Conservation (phyloP, 2,113 vertebrate species). For the Phycodurus eques region DNA sequence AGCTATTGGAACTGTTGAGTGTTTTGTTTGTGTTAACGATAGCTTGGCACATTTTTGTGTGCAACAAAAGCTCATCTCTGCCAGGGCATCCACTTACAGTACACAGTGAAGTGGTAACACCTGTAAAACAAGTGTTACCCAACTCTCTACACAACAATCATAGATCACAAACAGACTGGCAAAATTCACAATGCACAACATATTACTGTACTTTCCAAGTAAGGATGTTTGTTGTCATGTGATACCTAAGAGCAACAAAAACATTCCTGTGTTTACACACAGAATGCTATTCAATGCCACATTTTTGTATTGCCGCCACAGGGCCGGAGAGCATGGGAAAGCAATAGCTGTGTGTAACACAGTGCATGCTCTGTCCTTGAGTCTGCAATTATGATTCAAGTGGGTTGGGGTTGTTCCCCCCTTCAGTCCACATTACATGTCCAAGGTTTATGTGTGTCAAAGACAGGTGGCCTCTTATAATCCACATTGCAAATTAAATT, state of each 20-base stretch:
- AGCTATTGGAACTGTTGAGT: not conserved
- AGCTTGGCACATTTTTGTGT: conserved; percentile 41
- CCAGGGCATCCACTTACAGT: conserved; percentile 25
- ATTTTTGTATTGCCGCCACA: conserved; percentile 52
- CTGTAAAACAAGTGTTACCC: conserved; percentile 58
- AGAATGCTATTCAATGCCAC: conserved; percentile 31
- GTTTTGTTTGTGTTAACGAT: conserved; percentile 35
- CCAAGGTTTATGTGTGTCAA: conserved; percentile 42
- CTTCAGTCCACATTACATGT: conserved; percentile 48
- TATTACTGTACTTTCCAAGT: conserved; percentile 19
- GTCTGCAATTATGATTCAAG: conserved; percentile 50
- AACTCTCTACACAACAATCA: conserved; percentile 12
- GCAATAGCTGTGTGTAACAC: conserved; percentile 27
- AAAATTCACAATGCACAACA: conserved; percentile 47
- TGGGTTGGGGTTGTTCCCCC: conserved; percentile 49
- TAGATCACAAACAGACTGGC: conserved; percentile 37
- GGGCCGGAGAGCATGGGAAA: conserved; percentile 36
- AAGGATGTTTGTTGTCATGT: conserved; percentile 35
- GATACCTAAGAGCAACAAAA: conserved; percentile 53
- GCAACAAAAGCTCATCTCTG: conserved; percentile 40
- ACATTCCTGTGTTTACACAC: conserved; percentile 27
- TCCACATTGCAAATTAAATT: conserved; percentile 59
- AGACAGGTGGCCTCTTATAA: conserved; percentile 51
- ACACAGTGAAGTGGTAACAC: conserved; percentile 45
- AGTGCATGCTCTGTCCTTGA: conserved; percentile 34